Percentiles rank a stretch among this genome's conserved stretches.
Conservation (phyloP, 2,888 invertebrate genomes). For the Drosophila kokeensis region DNA sequence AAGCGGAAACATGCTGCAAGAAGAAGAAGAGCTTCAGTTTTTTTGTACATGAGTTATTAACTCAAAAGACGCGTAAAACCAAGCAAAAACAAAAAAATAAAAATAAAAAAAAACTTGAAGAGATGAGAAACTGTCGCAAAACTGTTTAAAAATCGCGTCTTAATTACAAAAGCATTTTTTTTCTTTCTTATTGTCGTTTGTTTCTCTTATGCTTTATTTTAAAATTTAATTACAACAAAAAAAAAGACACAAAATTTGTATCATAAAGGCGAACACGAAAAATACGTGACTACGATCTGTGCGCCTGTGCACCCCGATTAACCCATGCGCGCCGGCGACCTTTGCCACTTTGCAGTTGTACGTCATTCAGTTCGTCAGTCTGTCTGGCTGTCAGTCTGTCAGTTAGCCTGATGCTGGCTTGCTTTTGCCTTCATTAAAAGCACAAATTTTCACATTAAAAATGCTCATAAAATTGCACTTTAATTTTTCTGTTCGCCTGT, state of each 20-base stretch:
- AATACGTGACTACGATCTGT: slow-evolving; percentile 12
- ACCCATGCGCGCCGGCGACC: slow-evolving; percentile 66
- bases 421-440: slow-evolving; percentile 63
- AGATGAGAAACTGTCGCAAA: slow-evolving; percentile 62
- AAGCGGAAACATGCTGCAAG: slow-evolving; percentile 48
- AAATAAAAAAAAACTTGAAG: slow-evolving; percentile 23
- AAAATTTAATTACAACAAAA: slow-evolving; percentile 72
- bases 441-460: slow-evolving; percentile 77
- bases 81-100: slow-evolving; percentile 14
- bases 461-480: slow-evolving; percentile 78
- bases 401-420: slow-evolving; percentile 46
- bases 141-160: slow-evolving; percentile 50
- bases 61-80: slow-evolving; percentile 39
- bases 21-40: slow-evolving; percentile 31
- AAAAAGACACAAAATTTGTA: slow-evolving; percentile 16
- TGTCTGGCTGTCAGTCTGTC: slow-evolving; percentile 8
- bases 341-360: slow-evolving; percentile 41
- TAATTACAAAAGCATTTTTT: slow-evolving; percentile 59
- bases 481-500: slow-evolving; percentile 55
- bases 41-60: slow-evolving; percentile 58
- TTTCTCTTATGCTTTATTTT: slow-evolving; percentile 48
- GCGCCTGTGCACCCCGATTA: slow-evolving; percentile 77
- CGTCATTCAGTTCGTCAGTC: slow-evolving; percentile 31
- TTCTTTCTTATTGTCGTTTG: slow-evolving; percentile 9
- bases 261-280: slow-evolving; percentile 1